Conservation (phyloP, 1,140 invertebrate species). For the Drosophila nannoptera region DNA sequence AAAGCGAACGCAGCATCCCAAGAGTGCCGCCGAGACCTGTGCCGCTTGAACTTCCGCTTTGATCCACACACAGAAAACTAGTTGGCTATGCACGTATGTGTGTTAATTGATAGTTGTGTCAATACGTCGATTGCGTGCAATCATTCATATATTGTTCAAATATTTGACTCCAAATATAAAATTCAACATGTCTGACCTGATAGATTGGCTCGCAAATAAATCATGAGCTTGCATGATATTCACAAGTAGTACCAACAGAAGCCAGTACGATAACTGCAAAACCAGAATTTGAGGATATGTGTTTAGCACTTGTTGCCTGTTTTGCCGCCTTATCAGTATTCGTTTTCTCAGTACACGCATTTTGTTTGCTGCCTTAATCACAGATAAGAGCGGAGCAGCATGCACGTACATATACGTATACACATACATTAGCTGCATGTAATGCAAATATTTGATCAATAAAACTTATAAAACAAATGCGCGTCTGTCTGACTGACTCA, state of each 20-base stretch:
- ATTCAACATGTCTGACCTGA: conserved; percentile 20
- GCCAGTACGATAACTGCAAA: neutral
- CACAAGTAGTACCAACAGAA: conserved; percentile 1
- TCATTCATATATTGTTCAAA: conserved; percentile 54
- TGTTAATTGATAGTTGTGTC: conserved; percentile 55
- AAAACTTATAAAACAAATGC: conserved; percentile 39
- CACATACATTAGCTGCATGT: conserved; percentile 15
- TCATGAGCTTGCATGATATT: conserved; percentile 36
- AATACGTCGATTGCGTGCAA: conserved; percentile 17
- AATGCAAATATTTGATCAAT: conserved; percentile 71
- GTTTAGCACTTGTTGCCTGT: conserved; percentile 36
- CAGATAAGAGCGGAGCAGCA: conserved; percentile 51
- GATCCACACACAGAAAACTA: conserved; percentile 9
- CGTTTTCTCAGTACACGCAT: conserved; percentile 45
- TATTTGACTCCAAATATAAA: conserved; percentile 49
- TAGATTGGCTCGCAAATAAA: conserved; percentile 42
- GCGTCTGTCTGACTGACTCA: conserved; percentile 21
- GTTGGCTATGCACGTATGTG: neutral
- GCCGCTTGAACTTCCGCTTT: conserved; percentile 27
- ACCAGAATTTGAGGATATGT: neutral
- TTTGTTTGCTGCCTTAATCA: conserved; percentile 58
- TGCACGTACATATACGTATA: conserved; percentile 27
- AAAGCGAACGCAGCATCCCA: neutral
- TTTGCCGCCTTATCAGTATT: conserved; percentile 9
- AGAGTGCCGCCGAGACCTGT: neutral